Conservation (phyloP, 2,888 invertebrate genomes). For the Drosophila kuntzei region DNA sequence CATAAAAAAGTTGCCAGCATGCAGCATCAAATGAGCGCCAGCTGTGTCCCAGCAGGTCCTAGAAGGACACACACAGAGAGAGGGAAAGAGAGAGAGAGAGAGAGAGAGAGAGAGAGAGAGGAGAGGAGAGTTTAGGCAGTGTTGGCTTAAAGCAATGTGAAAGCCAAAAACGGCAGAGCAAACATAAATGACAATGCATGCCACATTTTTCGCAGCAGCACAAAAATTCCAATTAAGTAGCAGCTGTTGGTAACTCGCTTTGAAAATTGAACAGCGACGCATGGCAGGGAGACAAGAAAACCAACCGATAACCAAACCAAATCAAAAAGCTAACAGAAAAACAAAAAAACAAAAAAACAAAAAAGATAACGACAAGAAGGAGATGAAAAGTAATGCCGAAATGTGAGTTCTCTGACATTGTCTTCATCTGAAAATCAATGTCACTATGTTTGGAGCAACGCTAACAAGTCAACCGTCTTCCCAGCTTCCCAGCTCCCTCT, state of each 20-base stretch:
- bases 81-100: neutral
- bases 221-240: slow-evolving; percentile 78
- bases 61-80: neutral
- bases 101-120: neutral
- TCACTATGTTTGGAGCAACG: slow-evolving; percentile 44
- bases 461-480: slow-evolving; percentile 51
- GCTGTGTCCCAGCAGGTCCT: slow-evolving; percentile 36
- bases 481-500: neutral
- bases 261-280: slow-evolving; percentile 66
- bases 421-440: slow-evolving; percentile 67
- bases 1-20: slow-evolving; percentile 56
- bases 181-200: slow-evolving; percentile 69
- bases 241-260: slow-evolving; percentile 71
- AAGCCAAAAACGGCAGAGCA: slow-evolving; percentile 47
- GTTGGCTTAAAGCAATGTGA: slow-evolving; percentile 1
- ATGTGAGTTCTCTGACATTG: slow-evolving; percentile 39
- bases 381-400: slow-evolving; percentile 33
- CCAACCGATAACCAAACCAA: slow-evolving; percentile 14
- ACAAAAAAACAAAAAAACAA: slow-evolving; percentile 4
- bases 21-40: slow-evolving; percentile 46
- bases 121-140: neutral
- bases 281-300: slow-evolving; percentile 25
- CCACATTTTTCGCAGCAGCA: slow-evolving; percentile 66
- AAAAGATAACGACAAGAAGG: slow-evolving; percentile 1
- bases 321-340: slow-evolving; percentile 31